Base-by-base conservation (phyloP, 2,797 vertebrate genomes). In the Todus mexicanus region DNA sequence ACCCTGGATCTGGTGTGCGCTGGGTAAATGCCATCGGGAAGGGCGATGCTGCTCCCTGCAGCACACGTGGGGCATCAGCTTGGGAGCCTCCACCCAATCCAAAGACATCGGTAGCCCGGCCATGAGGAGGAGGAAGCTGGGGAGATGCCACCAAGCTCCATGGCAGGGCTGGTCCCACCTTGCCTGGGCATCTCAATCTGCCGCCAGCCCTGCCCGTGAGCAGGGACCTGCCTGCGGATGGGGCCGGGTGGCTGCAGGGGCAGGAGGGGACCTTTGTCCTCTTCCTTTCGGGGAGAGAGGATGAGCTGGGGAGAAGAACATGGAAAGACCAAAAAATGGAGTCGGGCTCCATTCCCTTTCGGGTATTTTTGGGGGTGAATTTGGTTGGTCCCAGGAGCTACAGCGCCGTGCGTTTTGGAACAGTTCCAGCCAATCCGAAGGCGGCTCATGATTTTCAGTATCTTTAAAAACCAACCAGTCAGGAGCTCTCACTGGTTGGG, bases 401-500 rank as follows among this genome's bases (percentile, higher is more conserved):
- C 92, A 70, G 83, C 4, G 37, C 80, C 13, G 2, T 86, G 93
- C 37, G 2, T 95, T 94, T 94, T 4, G 1, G 84, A 96, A 90
- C 84, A 94, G 91, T 95, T 95, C 87, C 90, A 94, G 95, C 96
- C 95, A 95, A 95, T 95, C 90, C 77, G 89, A 96, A 95, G 92
- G 96, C 42, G 93, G 95, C 89, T 97, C 87, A 91, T 92, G 78
- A 92, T 91, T 93, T n/a, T 93, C 93, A 95, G 91, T 96, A 92
- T 89, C 96, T 94, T 95, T 96, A 95, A 96, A 96, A 96, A 76
- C 94, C 96, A 96, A 94, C 96, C 95, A 92, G 6, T 84, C 84
- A 72, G 94, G 88, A 93, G 89, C 75, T 88, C 90, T 92, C 89
- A 72, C 90, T 94, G 95, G 91, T 96, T 94, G 94, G 95, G 91